Evolutionary conservation across 2,888 invertebrate genomes (phyloP), one percentile per base, ranked within the genome.

Genomic region (Leptopilina myrica): DNA sequence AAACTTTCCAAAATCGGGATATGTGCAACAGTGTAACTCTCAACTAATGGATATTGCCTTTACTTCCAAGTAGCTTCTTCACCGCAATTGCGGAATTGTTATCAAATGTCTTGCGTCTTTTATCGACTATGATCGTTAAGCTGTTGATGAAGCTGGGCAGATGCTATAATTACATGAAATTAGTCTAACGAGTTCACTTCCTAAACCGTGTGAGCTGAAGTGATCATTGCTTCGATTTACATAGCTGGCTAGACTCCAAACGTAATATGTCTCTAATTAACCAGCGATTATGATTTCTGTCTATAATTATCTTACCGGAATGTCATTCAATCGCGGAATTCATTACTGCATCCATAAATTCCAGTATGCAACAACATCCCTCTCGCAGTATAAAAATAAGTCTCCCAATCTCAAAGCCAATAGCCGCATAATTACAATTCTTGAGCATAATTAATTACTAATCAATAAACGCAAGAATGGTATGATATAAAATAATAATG

Each of bases 231-330:
- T 82, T 80, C 76, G 82, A 82, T 82, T 82, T 80, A 76, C 78
- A 79, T 78, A 73, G 76, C 65, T 83, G 83, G 83, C 79, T 78
- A 75, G 75, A 67, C 78, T 81, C 83, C 82, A 83, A 82, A 82
- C 53, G 69, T 73, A 67, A 73, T 73, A 73, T 15, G 73, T 73
- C 73, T 73, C 73, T 73, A 53, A 73, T 73, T 73, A 73, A 73
- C 53, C 64, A 64, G 14, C 56, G 53, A 33, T 73, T 73, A 73
- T 73, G 73, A 73, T 56, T 73, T 53, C 56, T 33, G 33, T n/a
- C 56, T 59, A 53, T 56, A 59, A 59, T n/a, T 53, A 56, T 56
- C 26, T 33, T 73, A 40, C 53, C 33, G 3, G 8, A 73, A 53
- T 33, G 53, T 53, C 73, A 56, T 73, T 73, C 8, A 33, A 26